These are phyloP conservation scores for Gerris lacustris DNA, from an alignment of 2,888 invertebrate species.

Conservation along the genomic window DNA sequence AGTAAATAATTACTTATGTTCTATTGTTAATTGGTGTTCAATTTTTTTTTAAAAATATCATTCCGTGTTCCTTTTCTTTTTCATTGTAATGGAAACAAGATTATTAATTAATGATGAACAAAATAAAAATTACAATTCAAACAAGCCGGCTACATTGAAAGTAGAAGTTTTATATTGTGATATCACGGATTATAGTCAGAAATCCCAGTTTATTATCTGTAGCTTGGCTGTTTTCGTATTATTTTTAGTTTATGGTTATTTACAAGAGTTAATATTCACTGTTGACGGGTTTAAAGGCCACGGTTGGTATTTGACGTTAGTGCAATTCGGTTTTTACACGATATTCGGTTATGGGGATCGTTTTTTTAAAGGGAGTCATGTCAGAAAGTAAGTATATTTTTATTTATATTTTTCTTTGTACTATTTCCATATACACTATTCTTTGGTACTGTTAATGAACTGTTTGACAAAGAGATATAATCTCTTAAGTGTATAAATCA, in stretches of 20 bases:
- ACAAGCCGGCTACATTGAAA: slow-evolving; percentile 9
- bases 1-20: no score
- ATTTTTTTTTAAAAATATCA: no score
- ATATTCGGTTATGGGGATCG: slow-evolving; percentile 67
- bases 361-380: slow-evolving; percentile 36
- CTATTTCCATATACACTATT: no score
- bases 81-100: slow-evolving; percentile 16
- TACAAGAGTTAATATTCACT: slow-evolving; percentile 75
- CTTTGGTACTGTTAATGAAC: no score
- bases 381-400: slow-evolving; percentile 24
- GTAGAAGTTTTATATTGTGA: slow-evolving; percentile 50
- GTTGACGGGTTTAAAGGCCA: slow-evolving; percentile 77
- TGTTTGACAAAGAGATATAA: not conserved
- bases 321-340: slow-evolving; percentile 81
- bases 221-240: slow-evolving; percentile 71
- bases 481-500: not conserved
- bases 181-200: slow-evolving; percentile 50
- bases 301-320: slow-evolving; percentile 82
- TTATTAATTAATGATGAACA: slow-evolving; percentile 11
- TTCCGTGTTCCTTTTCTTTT: no score
- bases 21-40: no score
- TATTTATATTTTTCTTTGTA: not conserved
- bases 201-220: slow-evolving; percentile 62
- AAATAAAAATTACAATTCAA: slow-evolving; percentile 4
- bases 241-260: slow-evolving; percentile 81